Conservation (phyloP, 2,113 vertebrate genomes). For the Labeo catla region DNA sequence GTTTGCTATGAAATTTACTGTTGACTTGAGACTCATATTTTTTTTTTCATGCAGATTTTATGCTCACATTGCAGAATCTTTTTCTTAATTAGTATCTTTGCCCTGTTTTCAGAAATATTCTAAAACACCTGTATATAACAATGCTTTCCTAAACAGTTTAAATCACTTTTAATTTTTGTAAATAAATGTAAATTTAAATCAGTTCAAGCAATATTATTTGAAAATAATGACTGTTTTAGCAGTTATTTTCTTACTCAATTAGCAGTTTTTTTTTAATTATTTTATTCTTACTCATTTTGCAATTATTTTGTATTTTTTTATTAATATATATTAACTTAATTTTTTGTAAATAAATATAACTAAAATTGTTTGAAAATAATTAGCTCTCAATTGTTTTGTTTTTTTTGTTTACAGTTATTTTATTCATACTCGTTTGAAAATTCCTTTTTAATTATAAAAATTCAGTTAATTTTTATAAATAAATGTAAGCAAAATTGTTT, state of each 20-base stretch:
- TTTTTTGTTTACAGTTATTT: too few species aligned
- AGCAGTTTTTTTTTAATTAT: background rate
- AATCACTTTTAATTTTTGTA: background rate
- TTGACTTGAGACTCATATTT: background rate
- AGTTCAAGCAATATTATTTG: background rate
- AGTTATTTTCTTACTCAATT: background rate
- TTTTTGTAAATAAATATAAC: too few species aligned
- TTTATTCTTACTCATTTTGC: too few species aligned
- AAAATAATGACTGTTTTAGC: background rate
- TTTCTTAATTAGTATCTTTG: background rate
- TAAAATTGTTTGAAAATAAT: too few species aligned
- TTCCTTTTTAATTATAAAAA: too few species aligned
- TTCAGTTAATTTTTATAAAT: too few species aligned
- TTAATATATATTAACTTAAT: too few species aligned
- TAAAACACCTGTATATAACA: background rate
- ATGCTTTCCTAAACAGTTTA: background rate
- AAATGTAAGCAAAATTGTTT: too few species aligned
- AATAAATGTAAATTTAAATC: background rate
- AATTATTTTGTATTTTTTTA: too few species aligned
- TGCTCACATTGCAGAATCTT: background rate
- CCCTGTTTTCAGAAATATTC: background rate
- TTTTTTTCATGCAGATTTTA: background rate
- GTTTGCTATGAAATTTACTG: constrained; percentile 27
- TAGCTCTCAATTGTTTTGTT: too few species aligned
- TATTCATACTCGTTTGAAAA: too few species aligned